These are phyloP conservation scores for Eumeta japonica DNA, from an alignment of 1,140 invertebrate genomes.

Conservation along the genomic window DNA sequence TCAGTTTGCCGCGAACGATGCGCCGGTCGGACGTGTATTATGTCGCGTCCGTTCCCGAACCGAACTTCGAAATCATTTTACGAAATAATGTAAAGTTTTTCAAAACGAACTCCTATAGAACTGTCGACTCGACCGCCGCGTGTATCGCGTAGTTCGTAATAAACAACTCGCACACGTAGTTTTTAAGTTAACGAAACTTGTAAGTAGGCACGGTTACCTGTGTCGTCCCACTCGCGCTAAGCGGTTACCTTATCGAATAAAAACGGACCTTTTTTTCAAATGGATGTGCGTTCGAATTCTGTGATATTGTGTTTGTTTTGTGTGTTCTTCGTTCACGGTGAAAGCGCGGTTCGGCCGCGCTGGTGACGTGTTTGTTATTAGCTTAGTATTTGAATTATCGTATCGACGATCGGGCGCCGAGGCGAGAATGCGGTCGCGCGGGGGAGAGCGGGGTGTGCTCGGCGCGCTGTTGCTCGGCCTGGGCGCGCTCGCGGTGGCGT, in stretches of 20 bases:
- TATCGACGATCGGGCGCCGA: too few species aligned
- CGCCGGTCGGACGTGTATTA: constrained; percentile 38
- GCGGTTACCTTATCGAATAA: constrained; percentile 54
- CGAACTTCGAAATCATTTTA: constrained; percentile 50
- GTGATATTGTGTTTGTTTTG: constrained; percentile 52
- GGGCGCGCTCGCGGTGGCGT: constrained; percentile 36
- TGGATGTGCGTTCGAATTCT: constrained; percentile 50
- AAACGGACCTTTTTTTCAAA: constrained; percentile 57
- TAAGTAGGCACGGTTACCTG: constrained; percentile 51
- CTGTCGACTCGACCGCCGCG: constrained; percentile 21
- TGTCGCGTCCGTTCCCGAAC: constrained; percentile 27
- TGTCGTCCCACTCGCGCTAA: constrained; percentile 44
- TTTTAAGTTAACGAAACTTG: constrained; percentile 46
- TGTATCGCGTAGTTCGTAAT: constrained; percentile 28
- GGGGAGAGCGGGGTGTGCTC: constrained; percentile 34
- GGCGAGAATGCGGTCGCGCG: constrained; percentile 35
- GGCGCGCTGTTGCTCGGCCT: constrained; percentile 28
- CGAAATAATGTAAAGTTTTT: constrained; percentile 54
- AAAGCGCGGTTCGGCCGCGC: constrained; percentile 32
- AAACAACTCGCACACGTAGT: constrained; percentile 34
- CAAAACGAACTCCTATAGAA: constrained; percentile 34
- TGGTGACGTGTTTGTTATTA: constrained; percentile 42
- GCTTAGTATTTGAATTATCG: constrained; percentile 32
- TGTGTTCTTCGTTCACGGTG: constrained; percentile 41
- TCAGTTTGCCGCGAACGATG: constrained; percentile 50